Evolutionary conservation across 1,140 invertebrate species (phyloP).

Genomic region (Drosophila melanogaster): Release_6_plus_ISO1_MT NT_033779.5:13277501-13278000

Average conservation of each 20-base stretch:
- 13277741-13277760: slow-evolving; percentile 71
- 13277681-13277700: slow-evolving; percentile 80
- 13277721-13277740: slow-evolving; percentile 77
- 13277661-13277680: slow-evolving; percentile 74
- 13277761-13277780: slow-evolving; percentile 61
- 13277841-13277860: slow-evolving; percentile 76
- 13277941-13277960: slow-evolving; percentile 73
- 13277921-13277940: slow-evolving; percentile 71
- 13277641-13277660: slow-evolving; percentile 66
- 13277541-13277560: slow-evolving; percentile 31
- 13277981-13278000: slow-evolving; percentile 73
- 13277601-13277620: slow-evolving; percentile 70
- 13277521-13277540: slow-evolving; percentile 50
- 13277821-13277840: slow-evolving; percentile 56
- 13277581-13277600: slow-evolving; percentile 55
- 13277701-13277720: slow-evolving; percentile 78
- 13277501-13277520: slow-evolving; percentile 74
- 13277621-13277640: slow-evolving; percentile 73
- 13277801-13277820: slow-evolving; percentile 46
- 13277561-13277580: slow-evolving; percentile 36
- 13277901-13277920: slow-evolving; percentile 69
- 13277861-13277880: slow-evolving; percentile 63
- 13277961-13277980: slow-evolving; percentile 77
- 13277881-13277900: slow-evolving; percentile 66
- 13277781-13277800: slow-evolving; percentile 78